Conservation (phyloP, 2,888 invertebrate genomes). For the Pegoplata infirma region DNA sequence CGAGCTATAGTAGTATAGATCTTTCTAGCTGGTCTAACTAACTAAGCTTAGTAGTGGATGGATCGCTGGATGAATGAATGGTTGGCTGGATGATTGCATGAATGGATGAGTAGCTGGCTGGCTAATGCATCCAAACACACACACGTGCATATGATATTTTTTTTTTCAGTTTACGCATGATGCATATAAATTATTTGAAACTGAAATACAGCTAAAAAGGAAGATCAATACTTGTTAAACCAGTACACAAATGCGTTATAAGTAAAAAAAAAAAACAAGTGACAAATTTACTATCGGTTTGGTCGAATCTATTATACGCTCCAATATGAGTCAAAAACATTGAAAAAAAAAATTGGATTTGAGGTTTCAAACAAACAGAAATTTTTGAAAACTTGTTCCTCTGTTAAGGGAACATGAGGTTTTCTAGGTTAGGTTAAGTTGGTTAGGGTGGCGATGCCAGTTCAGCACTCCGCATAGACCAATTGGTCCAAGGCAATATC, state of each 20-base stretch:
- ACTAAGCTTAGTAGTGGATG: slow-evolving; percentile 31
- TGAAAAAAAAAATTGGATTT: no score
- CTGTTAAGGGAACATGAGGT: no score
- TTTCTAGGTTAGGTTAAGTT: no score
- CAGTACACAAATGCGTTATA: slow-evolving; percentile 12
- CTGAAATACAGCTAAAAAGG: slow-evolving; percentile 50
- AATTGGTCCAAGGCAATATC: no score
- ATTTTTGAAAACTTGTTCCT: no score
- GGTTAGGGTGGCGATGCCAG: no score
- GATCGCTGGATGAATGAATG: slow-evolving; percentile 18
- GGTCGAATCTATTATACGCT: no score
- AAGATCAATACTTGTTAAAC: slow-evolving; percentile 61
- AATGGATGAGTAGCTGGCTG: slow-evolving; percentile 26
- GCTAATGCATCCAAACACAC: slow-evolving; percentile 32
- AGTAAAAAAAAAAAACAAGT: no score
- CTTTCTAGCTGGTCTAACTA: slow-evolving; percentile 20
- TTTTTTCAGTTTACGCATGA: slow-evolving; percentile 67
- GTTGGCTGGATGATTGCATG: slow-evolving; percentile 14
- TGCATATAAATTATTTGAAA: slow-evolving; percentile 71
- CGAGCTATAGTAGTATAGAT: slow-evolving; percentile 6
- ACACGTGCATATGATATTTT: slow-evolving; percentile 47
- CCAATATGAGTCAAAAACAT: no score
- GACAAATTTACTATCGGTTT: no score
- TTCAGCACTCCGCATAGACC: no score
- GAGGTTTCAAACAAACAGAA: no score